Evolutionary conservation across 2,113 vertebrate genomes (phyloP).

Genomic region (Calidris pugnax): DNA sequence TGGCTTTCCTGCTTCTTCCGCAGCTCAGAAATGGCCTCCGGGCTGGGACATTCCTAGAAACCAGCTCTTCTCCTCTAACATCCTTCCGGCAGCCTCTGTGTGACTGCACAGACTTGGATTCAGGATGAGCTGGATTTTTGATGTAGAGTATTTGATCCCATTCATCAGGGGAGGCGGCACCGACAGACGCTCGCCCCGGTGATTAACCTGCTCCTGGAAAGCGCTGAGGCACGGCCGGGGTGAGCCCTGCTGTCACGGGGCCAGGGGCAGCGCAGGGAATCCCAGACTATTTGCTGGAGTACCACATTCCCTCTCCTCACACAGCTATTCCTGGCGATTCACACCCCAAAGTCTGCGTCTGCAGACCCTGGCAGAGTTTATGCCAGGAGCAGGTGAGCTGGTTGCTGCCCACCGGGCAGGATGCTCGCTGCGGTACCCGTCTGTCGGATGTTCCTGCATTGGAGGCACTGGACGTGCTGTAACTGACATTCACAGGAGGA

Average conservation of each 20-base stretch:
- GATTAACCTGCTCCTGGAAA: slow-evolving; percentile 34
- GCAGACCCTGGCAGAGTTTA: neutral
- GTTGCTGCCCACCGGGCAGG: accelerated
- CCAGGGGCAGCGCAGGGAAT: neutral
- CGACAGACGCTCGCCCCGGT: neutral
- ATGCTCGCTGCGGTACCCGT: neutral
- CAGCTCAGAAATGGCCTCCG: neutral
- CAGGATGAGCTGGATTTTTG: neutral
- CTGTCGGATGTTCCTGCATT: accelerated
- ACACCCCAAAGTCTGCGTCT: neutral
- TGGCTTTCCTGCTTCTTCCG: neutral
- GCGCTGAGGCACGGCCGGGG: neutral
- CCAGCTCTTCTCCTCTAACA: slow-evolving; percentile 43
- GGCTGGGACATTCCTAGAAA: slow-evolving; percentile 49
- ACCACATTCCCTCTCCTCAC: neutral
- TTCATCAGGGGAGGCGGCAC: neutral
- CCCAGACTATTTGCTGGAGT: neutral
- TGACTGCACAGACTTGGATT: neutral
- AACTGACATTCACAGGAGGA: neutral
- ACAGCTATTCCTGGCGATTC: neutral
- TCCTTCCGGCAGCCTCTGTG: neutral
- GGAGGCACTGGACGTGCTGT: accelerated
- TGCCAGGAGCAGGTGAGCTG: accelerated
- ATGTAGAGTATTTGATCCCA: neutral
- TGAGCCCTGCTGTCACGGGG: neutral